These are phyloP conservation scores for Microplitis mediator DNA, from an alignment of 1,140 invertebrate genomes.

Conservation along the genomic window DNA sequence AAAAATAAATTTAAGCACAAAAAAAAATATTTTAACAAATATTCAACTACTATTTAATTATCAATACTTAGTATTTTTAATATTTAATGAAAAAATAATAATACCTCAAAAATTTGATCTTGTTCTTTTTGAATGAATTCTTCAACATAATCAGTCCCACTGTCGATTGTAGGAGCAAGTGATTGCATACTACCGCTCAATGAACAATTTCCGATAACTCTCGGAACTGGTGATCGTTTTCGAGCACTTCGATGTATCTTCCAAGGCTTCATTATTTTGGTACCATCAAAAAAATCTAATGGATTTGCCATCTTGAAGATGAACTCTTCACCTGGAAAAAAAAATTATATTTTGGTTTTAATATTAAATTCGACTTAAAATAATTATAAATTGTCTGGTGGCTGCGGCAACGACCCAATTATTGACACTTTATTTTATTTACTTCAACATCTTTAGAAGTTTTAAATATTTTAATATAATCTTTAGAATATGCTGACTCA, in stretches of 20 bases:
- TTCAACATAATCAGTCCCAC: conserved; percentile 43
- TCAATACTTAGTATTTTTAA: neutral
- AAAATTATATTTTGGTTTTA: too few species aligned
- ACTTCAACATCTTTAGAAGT: too few species aligned
- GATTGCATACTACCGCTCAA: neutral
- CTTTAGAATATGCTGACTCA: too few species aligned
- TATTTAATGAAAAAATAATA: conserved; percentile 17
- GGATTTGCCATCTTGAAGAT: conserved; percentile 24
- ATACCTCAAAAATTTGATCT: conserved; percentile 38
- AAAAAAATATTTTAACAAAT: neutral
- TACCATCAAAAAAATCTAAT: conserved; percentile 35
- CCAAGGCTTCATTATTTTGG: conserved; percentile 26
- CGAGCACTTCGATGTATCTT: conserved; percentile 17
- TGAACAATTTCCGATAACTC: neutral
- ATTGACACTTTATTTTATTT: too few species aligned
- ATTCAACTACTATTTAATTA: too few species aligned
- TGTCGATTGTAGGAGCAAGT: neutral
- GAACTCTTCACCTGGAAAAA: too few species aligned
- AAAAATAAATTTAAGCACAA: conserved; percentile 22
- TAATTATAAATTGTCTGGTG: too few species aligned
- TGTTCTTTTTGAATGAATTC: conserved; percentile 48
- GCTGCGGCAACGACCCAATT: too few species aligned
- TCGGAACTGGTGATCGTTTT: neutral
- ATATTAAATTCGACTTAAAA: too few species aligned
- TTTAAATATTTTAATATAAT: too few species aligned